A percentile compares a stretch with the other conserved stretches of the same genome.
These are phyloP conservation scores for Acropternis orthonyx DNA, from an alignment of 2,797 vertebrate species.

Conservation along the genomic window DNA sequence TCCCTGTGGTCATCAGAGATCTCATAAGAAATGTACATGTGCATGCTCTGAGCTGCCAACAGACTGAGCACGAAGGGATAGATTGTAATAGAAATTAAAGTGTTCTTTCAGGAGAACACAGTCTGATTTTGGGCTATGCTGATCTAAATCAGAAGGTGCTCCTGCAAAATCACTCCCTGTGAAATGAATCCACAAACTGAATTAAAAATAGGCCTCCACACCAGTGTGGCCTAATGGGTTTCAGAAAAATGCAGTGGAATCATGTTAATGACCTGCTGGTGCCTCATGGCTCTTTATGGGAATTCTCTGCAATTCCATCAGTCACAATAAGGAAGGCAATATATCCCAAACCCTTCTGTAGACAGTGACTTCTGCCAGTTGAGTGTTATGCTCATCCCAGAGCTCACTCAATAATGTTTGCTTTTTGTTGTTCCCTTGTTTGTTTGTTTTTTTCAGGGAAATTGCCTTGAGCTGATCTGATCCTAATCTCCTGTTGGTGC, in stretches of 20 bases:
- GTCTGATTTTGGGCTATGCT: not conserved
- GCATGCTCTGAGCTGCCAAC: slow-evolving; percentile 35
- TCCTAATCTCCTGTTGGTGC: not conserved
- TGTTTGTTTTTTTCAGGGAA: not conserved
- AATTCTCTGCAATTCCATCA: not conserved
- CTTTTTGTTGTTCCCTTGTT: not conserved
- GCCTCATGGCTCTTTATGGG: not conserved
- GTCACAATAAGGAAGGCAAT: not conserved
- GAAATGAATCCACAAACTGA: not conserved
- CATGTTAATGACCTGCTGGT: not conserved
- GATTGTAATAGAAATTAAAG: not conserved
- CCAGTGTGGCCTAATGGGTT: not conserved
- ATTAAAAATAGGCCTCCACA: not conserved
- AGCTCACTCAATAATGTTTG: not conserved
- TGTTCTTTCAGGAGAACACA: not conserved
- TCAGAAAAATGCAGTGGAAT: not conserved
- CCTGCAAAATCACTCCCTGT: not conserved
- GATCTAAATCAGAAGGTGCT: not conserved
- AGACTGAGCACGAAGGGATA: not conserved
- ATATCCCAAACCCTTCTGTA: not conserved
- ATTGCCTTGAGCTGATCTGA: not conserved
- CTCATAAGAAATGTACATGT: slow-evolving; percentile 7
- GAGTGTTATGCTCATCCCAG: not conserved
- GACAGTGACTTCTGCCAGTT: not conserved
- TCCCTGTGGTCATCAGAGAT: not conserved